phyloP scores from a whole-genome alignment of 2,113 vertebrate species.

The Gadus macrocephalus region DNA sequence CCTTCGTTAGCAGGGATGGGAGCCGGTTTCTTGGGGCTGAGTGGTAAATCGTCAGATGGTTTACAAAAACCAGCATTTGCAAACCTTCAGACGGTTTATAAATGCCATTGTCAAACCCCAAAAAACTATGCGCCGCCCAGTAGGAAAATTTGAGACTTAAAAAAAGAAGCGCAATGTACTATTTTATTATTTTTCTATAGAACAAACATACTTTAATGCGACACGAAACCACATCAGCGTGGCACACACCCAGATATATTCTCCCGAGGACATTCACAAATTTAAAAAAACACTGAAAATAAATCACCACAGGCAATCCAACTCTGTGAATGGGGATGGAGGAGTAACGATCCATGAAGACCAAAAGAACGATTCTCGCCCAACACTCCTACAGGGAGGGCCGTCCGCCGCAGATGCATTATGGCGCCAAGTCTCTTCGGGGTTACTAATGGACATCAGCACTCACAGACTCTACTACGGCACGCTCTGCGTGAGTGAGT shows the following conservation, averaged over 20 bases:
- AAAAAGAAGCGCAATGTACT: too few relatives aligned
- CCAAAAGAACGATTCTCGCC: conserved; percentile 38
- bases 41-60: too few relatives aligned
- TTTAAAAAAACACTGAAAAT: conserved; percentile 11
- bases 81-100: too few relatives aligned
- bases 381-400: conserved; percentile 40
- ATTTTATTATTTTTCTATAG: too few relatives aligned
- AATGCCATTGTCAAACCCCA: too few relatives aligned
- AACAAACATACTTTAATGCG: too few relatives aligned
- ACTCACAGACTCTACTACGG: conserved; percentile 25
- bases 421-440: conserved; percentile 38
- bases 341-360: conserved; percentile 49
- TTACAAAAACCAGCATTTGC: too few relatives aligned
- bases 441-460: conserved; percentile 52
- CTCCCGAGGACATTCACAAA: neutral
- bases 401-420: conserved; percentile 34
- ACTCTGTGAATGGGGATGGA: conserved; percentile 14
- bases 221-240: too few relatives aligned
- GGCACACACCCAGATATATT: neutral
- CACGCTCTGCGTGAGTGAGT: conserved; percentile 5
- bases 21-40: too few relatives aligned
- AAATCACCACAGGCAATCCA: conserved; percentile 24
- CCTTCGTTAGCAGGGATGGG: too few relatives aligned
- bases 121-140: too few relatives aligned
- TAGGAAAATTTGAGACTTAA: too few relatives aligned